phyloP scores from a whole-genome alignment of 2,888 invertebrate species.

The Troglohyphantes excavatus region DNA sequence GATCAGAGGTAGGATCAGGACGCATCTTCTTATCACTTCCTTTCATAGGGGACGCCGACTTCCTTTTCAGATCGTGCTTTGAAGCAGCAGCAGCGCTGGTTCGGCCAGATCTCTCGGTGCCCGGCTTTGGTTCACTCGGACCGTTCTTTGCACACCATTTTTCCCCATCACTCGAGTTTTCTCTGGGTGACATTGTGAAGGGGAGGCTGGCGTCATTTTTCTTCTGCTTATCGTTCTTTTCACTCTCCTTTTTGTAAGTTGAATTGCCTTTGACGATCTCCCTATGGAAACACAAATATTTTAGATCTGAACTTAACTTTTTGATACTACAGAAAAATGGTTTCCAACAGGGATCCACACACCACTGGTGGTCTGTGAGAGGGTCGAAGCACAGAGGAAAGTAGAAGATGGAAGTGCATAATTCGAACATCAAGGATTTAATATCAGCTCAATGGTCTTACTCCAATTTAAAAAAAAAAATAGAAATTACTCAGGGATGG shows the following conservation, averaged over 20 bases:
- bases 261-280: not conserved
- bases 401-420: too few relatives aligned
- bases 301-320: too few relatives aligned
- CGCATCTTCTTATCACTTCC: not conserved
- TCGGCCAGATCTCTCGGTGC: not conserved
- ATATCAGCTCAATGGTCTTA: too few relatives aligned
- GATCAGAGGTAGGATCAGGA: not conserved
- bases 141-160: not conserved
- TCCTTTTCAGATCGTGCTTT: not conserved
- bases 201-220: not conserved
- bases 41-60: not conserved
- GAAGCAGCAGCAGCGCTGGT: not conserved
- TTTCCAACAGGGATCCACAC: too few relatives aligned
- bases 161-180: not conserved
- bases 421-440: too few relatives aligned
- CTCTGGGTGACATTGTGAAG: not conserved
- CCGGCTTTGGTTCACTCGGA: not conserved
- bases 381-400: too few relatives aligned
- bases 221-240: not conserved
- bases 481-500: too few relatives aligned
- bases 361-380: too few relatives aligned
- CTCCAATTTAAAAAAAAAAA: too few relatives aligned
- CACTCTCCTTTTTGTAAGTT: not conserved
- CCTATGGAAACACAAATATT: not conserved
- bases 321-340: too few relatives aligned